A percentile compares a stretch with the other conserved stretches of the same genome.
These are phyloP conservation scores for Thunnus maccoyii DNA, from an alignment of 2,113 vertebrate genomes.

Conservation along the genomic window DNA sequence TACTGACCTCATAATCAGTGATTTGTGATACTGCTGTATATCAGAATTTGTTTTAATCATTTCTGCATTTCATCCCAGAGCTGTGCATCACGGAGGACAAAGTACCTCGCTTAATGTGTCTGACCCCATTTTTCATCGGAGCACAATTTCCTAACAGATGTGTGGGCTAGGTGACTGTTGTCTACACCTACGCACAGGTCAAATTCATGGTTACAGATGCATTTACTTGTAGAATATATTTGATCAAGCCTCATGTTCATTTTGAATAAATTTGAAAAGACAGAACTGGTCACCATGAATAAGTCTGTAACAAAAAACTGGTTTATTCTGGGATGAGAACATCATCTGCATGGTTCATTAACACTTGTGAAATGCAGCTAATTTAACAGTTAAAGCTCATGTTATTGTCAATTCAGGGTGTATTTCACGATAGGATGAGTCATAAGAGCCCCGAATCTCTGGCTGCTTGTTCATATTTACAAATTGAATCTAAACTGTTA, in stretches of 20 bases:
- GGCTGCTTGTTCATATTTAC: slow-evolving; percentile 65
- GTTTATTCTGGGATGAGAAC: slow-evolving; percentile 58
- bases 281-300: slow-evolving; percentile 35
- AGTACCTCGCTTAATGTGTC: slow-evolving; percentile 15
- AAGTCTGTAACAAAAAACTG: slow-evolving; percentile 30
- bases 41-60: slow-evolving; percentile 37
- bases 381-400: slow-evolving; percentile 65
- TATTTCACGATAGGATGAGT: slow-evolving; percentile 61
- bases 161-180: slow-evolving; percentile 7
- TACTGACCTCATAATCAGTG: slow-evolving; percentile 37
- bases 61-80: slow-evolving; percentile 34
- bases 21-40: slow-evolving; percentile 40
- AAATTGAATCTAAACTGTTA: slow-evolving; percentile 57
- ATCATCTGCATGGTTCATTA: slow-evolving; percentile 59
- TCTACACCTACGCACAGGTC: slow-evolving; percentile 14
- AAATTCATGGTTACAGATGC: background rate
- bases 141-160: slow-evolving; percentile 7
- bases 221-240: slow-evolving; percentile 28
- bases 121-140: slow-evolving; percentile 8
- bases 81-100: slow-evolving; percentile 12
- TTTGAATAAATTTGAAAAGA: slow-evolving; percentile 6
- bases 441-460: slow-evolving; percentile 60
- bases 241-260: slow-evolving; percentile 11
- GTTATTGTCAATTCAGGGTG: slow-evolving; percentile 55
- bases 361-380: slow-evolving; percentile 58